Percentiles rank a stretch among this genome's conserved stretches.
phyloP scores from a whole-genome alignment of 2,113 vertebrate species.

The Sinocyclocheilus grahami region DNA sequence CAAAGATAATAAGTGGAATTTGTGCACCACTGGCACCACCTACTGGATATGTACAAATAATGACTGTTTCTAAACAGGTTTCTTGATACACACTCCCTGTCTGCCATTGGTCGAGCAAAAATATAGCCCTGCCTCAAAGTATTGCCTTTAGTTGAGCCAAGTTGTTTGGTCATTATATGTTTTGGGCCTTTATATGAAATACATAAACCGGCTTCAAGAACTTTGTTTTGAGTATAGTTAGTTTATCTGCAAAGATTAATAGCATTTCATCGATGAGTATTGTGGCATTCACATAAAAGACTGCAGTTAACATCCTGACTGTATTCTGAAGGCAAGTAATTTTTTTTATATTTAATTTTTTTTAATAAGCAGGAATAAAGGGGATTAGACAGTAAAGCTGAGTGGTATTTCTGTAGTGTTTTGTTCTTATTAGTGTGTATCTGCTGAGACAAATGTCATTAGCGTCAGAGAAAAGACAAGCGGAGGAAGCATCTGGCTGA shows the following conservation, averaged over 20 bases:
- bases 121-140: not conserved
- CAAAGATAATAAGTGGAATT: too few relatives aligned
- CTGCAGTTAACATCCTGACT: not conserved
- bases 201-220: not conserved
- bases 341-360: too few relatives aligned
- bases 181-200: too few relatives aligned
- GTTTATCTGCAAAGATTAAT: not conserved
- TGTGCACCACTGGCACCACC: too few relatives aligned
- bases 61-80: not conserved
- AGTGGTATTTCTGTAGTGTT: not conserved
- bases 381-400: not conserved
- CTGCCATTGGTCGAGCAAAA: not conserved
- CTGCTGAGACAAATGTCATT: slow-evolving; percentile 24
- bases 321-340: not conserved
- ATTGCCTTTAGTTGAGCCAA: not conserved
- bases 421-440: slow-evolving; percentile 2
- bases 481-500: not conserved
- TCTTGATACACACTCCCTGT: not conserved
- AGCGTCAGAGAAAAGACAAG: not conserved
- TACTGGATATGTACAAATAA: too few relatives aligned
- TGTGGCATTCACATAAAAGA: not conserved
- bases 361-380: too few relatives aligned
- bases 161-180: not conserved
- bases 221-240: not conserved
- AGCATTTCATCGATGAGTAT: not conserved